Evolutionary conservation across 2,888 invertebrate species (phyloP), one percentile per base, ranked within the genome.

Genomic region (Andrena marginata): DNA sequence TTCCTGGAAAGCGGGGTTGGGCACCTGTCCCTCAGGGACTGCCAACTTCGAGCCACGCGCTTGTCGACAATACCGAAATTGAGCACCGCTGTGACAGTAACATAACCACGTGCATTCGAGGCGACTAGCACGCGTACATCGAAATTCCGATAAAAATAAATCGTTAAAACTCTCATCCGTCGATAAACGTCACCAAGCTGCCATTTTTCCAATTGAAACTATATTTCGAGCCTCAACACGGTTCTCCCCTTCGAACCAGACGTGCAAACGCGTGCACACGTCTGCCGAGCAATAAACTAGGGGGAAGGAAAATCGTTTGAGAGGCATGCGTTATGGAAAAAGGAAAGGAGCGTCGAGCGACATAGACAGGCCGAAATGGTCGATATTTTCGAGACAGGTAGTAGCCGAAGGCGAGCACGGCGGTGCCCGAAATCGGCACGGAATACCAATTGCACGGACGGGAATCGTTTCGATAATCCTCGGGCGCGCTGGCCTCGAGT

Each of bases 1-100:
- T 93, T 93, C 93, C 93, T 93, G 92, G 93, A 93, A 93, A 92
- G 92, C 89, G 91, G 91, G 92, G 92, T 92, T 91, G 93, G 92
- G 92, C 93, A 93, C 93, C 93, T 93, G 93, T 93, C 93, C 92
- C 90, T 92, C 93, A 93, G 93, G 85, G 93, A 78, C 75, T 90
- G 75, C 87, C 93, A 89, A 92, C 90, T 64, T 70, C 7, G n/a
- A 48, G 59, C 54, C 29, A 10, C 77, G n/a, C 23, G 54, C 13
- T 33, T 23, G 16, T 33, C 56, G 23, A 65, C 67, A 20, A 49
- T 20, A 60, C 56, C 31, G 65, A n/a, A 64, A 63, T 65, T 82
- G 90, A 90, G 89, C 80, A 84, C 85, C 90, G 63, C 91, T 90
- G 89, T 59, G 33, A 79, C 62, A 64, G 77, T 83, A 85, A 83